These are phyloP conservation scores for Odobenus rosmarus DNA, from an alignment of 2,113 vertebrate species.

Conservation along the genomic window DNA sequence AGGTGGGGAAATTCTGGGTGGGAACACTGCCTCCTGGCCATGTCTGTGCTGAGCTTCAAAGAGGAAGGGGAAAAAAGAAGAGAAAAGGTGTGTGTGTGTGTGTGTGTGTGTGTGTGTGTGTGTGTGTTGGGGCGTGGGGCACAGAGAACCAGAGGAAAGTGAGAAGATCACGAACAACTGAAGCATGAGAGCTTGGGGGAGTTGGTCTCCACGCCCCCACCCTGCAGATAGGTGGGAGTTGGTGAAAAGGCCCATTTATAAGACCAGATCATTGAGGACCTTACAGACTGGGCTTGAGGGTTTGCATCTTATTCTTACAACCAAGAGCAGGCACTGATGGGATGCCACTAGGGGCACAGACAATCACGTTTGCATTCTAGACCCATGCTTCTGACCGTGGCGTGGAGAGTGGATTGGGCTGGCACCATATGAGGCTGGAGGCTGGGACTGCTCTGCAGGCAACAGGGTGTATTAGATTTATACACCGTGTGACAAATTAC, in stretches of 20 bases:
- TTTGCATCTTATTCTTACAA: background rate
- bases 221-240: too few relatives aligned
- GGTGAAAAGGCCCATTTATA: background rate
- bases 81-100: background rate
- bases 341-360: background rate
- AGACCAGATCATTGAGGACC: background rate
- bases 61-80: background rate
- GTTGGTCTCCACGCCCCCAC: background rate
- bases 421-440: background rate
- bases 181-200: background rate
- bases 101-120: too few relatives aligned
- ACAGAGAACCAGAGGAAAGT: background rate
- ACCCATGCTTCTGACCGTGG: background rate
- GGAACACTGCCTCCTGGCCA: background rate
- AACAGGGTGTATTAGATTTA: background rate
- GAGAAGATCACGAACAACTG: background rate
- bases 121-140: background rate
- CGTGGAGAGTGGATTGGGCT: background rate
- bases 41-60: background rate
- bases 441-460: background rate
- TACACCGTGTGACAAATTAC: background rate
- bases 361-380: background rate
- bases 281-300: background rate
- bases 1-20: too few relatives aligned
- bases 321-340: fast-evolving